phyloP scores from a whole-genome alignment of 1,140 invertebrate genomes.

The Bombus superbus region DNA sequence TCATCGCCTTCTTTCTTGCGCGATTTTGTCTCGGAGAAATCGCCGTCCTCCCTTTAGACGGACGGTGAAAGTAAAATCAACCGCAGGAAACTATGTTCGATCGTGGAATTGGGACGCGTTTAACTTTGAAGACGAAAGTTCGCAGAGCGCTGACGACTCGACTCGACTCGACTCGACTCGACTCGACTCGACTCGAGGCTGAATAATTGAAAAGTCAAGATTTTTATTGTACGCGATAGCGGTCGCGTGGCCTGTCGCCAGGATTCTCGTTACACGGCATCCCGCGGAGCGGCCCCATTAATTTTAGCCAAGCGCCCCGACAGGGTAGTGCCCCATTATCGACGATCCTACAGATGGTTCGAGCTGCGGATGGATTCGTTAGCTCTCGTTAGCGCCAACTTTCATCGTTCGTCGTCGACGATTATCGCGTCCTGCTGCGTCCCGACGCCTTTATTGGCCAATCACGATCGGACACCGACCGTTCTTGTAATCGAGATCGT shows the following conservation, averaged over 20 bases:
- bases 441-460: constrained; percentile 61
- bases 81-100: no score
- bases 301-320: constrained; percentile 67
- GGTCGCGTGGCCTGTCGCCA: constrained; percentile 71
- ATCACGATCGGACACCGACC: constrained; percentile 24
- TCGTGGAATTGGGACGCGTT: background rate
- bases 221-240: background rate
- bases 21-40: background rate
- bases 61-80: no score
- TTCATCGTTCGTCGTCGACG: constrained; percentile 43
- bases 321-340: constrained; percentile 70
- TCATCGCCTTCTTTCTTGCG: background rate
- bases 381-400: constrained; percentile 75
- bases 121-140: background rate
- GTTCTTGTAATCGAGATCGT: constrained; percentile 60
- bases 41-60: no score
- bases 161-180: background rate
- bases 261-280: constrained; percentile 73
- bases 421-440: constrained; percentile 60
- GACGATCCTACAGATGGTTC: constrained; percentile 76
- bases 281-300: constrained; percentile 73
- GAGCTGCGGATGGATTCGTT: constrained; percentile 77
- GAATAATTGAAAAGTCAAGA: constrained; percentile 3
- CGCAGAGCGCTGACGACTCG: background rate
- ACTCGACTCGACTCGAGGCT: background rate